A percentile compares a stretch with the other conserved stretches of the same genome.
phyloP scores from a whole-genome alignment of 2,797 vertebrate genomes.

The Gallinago stenura region DNA sequence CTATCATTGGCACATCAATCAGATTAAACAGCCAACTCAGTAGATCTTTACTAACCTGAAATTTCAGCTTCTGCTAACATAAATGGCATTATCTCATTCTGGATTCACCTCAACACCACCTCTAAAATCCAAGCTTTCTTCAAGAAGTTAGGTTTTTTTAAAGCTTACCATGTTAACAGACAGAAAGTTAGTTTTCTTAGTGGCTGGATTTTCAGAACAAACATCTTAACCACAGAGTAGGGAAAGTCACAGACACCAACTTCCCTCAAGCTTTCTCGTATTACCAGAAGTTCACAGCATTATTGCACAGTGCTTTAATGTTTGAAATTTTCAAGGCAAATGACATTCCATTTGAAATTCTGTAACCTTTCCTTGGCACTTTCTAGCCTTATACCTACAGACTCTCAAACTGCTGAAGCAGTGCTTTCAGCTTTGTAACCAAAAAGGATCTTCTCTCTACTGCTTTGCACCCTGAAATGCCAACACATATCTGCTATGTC shows the following conservation, averaged over 20 bases:
- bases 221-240: neutral
- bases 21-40: neutral
- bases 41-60: neutral
- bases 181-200: neutral
- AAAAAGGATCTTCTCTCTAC: neutral
- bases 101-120: neutral
- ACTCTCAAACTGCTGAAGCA: neutral
- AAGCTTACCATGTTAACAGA: neutral
- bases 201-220: neutral
- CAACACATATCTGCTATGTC: rapidly evolving
- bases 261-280: neutral
- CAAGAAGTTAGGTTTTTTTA: neutral
- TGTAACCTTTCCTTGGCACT: neutral
- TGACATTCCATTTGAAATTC: neutral
- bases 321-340: neutral
- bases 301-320: neutral
- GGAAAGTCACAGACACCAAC: neutral
- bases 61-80: neutral
- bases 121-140: neutral
- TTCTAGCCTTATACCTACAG: neutral
- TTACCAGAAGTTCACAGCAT: neutral
- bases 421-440: neutral
- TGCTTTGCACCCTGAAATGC: neutral
- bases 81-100: neutral
- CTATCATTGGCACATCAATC: neutral